Percentiles rank a stretch among this genome's conserved stretches.
Evolutionary conservation across 2,888 invertebrate genomes (phyloP).

Genomic region (Tholera decimalis): DNA sequence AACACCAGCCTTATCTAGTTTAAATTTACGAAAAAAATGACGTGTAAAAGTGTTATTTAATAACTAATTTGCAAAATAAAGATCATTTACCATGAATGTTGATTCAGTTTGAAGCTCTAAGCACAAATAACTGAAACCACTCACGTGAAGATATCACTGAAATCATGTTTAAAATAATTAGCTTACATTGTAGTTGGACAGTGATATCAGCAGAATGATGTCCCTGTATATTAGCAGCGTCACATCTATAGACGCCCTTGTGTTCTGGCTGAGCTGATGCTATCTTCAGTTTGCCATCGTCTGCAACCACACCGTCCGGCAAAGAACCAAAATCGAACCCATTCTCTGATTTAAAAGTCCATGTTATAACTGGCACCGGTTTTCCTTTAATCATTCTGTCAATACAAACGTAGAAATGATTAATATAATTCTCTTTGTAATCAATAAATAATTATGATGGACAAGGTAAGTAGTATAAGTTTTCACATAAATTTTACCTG

Average conservation of each 20-base stretch:
- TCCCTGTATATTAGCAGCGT: constrained; percentile 77
- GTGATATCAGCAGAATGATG: constrained; percentile 68
- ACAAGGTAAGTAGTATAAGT: no score
- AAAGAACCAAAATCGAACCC: constrained; percentile 66
- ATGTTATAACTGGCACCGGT: constrained; percentile 77
- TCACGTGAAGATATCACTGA: neutral
- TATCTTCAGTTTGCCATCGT: constrained; percentile 71
- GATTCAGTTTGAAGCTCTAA: neutral
- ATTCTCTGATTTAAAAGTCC: constrained; percentile 74
- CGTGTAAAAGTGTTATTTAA: no score
- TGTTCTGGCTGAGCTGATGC: constrained; percentile 68
- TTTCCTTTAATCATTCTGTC: constrained; percentile 78
- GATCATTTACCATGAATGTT: no score
- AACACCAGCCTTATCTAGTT: no score
- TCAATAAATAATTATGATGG: no score
- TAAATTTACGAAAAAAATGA: no score
- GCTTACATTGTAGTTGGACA: constrained; percentile 80
- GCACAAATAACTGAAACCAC: neutral
- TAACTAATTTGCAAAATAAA: no score
- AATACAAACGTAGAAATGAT: constrained; percentile 13
- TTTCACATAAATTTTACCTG: constrained; percentile 71
- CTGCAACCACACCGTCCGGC: constrained; percentile 70
- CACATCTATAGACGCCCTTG: constrained; percentile 79
- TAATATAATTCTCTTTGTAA: no score
- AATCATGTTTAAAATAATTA: neutral